phyloP scores from a whole-genome alignment of 2,888 invertebrate species.

The Scaptomyza cyrtandrae region DNA sequence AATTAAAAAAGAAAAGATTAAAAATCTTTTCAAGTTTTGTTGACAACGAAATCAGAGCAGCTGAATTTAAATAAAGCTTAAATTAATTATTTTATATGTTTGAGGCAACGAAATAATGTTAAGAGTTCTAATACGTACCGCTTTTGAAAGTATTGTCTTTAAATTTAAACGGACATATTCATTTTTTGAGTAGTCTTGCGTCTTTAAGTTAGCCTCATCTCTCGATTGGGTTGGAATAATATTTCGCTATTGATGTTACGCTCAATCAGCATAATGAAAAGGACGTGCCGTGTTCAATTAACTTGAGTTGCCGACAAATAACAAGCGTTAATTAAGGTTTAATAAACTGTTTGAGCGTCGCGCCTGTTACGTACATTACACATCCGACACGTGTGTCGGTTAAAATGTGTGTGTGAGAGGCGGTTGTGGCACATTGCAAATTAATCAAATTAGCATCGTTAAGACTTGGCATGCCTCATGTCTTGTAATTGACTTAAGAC shows the following conservation, averaged over 20 bases:
- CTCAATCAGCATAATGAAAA: conserved; percentile 71
- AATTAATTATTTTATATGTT: neutral
- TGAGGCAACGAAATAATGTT: neutral
- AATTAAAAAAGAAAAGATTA: neutral
- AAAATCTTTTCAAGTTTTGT: neutral
- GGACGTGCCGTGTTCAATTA: conserved; percentile 67
- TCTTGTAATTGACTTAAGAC: conserved; percentile 50
- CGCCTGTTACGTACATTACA: conserved; percentile 48
- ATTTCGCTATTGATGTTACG: conserved; percentile 16
- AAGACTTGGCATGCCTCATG: conserved; percentile 36
- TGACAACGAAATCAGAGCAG: neutral
- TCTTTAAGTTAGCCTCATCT: conserved; percentile 11
- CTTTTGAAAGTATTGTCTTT: neutral
- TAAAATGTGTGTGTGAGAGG: neutral
- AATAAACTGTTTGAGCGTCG: conserved; percentile 62
- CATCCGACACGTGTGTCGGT: conserved; percentile 60
- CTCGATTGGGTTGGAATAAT: neutral
- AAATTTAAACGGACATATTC: neutral
- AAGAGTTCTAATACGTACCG: neutral
- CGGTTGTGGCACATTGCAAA: conserved; percentile 42
- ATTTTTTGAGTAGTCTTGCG: neutral
- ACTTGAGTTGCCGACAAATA: conserved; percentile 61
- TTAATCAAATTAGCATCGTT: conserved; percentile 77
- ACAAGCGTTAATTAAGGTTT: conserved; percentile 74
- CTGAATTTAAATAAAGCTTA: too few relatives aligned